A percentile compares a stretch with the other conserved stretches of the same genome.
phyloP scores from a whole-genome alignment of 2,113 vertebrate genomes.

The Xenotilapia flavipinnis region DNA sequence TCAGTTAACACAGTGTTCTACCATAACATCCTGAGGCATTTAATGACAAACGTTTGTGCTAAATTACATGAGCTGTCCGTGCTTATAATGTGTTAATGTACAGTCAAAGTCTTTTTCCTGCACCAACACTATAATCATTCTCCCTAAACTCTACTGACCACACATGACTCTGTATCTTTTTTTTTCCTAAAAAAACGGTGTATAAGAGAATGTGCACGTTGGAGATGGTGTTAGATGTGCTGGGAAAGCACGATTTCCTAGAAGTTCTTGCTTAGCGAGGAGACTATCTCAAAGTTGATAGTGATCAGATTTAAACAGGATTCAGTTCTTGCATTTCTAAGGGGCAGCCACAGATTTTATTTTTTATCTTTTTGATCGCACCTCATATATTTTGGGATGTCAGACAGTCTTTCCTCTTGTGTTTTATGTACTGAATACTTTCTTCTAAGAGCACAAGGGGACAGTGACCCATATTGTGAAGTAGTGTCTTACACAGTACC shows the following conservation, averaged over 20 bases:
- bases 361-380: neutral
- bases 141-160: neutral
- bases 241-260: neutral
- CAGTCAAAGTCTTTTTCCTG: neutral
- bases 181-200: fast-evolving
- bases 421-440: neutral
- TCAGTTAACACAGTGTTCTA: neutral
- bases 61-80: neutral
- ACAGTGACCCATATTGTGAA: conserved; percentile 22
- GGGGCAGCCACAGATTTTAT: neutral
- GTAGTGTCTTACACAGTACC: conserved; percentile 16
- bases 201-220: neutral
- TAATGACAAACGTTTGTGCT: neutral
- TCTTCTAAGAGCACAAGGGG: neutral
- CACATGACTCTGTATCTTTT: neutral
- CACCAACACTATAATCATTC: neutral
- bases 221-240: neutral
- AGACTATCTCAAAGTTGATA: neutral
- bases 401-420: neutral
- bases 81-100: neutral
- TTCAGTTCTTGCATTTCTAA: neutral
- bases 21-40: neutral
- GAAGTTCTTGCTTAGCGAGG: neutral
- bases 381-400: neutral
- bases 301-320: neutral